Percentiles rank a stretch among this genome's conserved stretches.
phyloP scores from a whole-genome alignment of 2,797 vertebrate genomes.

The Thripadectes ignobilis region DNA sequence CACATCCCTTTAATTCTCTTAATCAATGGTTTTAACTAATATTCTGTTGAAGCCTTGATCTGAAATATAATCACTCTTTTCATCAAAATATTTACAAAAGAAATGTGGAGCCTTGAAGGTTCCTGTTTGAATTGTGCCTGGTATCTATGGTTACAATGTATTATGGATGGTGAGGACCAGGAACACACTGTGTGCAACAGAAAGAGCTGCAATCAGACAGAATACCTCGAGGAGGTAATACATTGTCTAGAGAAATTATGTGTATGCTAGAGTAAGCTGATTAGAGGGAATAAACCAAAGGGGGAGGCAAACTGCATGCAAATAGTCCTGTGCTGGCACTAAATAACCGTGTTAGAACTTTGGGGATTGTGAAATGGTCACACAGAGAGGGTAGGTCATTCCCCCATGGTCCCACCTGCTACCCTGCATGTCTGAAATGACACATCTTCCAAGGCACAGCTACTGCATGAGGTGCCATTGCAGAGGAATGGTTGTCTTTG shows the following conservation, averaged over 20 bases:
- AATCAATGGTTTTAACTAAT: conserved; percentile 30
- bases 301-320: not conserved
- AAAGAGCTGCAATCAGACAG: not conserved
- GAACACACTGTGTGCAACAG: not conserved
- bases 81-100: conserved; percentile 59
- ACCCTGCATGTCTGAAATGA: not conserved
- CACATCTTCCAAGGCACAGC: rapidly evolving
- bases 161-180: not conserved
- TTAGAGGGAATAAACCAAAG: not conserved
- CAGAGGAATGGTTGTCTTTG: not conserved
- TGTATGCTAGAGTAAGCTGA: not conserved
- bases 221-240: not conserved
- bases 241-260: not conserved
- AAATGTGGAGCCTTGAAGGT: not conserved
- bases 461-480: not conserved
- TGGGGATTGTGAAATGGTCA: not conserved
- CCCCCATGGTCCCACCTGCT: rapidly evolving
- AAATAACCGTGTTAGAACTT: not conserved
- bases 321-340: not conserved
- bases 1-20: not conserved
- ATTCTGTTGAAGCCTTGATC: not conserved
- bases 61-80: conserved; percentile 9
- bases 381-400: not conserved
- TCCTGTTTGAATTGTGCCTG: not conserved
- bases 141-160: conserved; percentile 48